phyloP scores from a whole-genome alignment of 2,888 invertebrate genomes.

The Lasioglossum vierecki region DNA sequence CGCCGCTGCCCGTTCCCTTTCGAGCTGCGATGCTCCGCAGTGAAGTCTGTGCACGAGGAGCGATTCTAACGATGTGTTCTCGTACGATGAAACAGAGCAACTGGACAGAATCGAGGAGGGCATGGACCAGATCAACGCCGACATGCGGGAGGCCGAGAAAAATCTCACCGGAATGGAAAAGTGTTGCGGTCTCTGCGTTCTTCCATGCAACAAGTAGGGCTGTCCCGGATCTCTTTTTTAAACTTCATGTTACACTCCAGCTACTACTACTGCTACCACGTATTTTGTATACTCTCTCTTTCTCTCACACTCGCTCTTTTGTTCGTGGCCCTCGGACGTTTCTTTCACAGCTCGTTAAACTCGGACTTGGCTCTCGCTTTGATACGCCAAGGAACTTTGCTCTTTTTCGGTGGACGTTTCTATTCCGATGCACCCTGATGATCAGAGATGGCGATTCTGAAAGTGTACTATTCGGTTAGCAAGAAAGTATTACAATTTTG shows the following conservation, averaged over 20 bases:
- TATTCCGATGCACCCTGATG: not conserved
- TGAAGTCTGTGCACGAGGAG: not conserved
- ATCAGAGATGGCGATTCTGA: no score
- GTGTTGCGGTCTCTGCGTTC: slow-evolving; percentile 99
- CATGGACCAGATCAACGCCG: slow-evolving; percentile 99
- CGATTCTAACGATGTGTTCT: slow-evolving; percentile 50
- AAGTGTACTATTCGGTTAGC: no score
- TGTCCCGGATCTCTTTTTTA: slow-evolving; percentile 42
- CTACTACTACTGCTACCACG: not conserved
- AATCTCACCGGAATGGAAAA: slow-evolving; percentile 99
- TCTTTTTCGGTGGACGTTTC: not conserved
- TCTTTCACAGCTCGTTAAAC: slow-evolving; percentile 1
- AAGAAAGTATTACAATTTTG: no score
- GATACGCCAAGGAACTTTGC: not conserved
- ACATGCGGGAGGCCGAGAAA: slow-evolving; percentile 99
- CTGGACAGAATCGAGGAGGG: slow-evolving; percentile 99
- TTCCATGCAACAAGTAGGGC: slow-evolving; percentile 98
- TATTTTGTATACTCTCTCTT: not conserved
- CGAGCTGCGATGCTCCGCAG: slow-evolving; percentile 16
- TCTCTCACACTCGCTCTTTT: not conserved
- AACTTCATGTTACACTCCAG: not conserved
- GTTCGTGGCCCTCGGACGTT: not conserved
- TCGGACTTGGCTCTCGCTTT: not conserved
- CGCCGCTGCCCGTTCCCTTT: slow-evolving; percentile 56
- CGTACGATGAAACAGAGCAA: slow-evolving; percentile 91